These are phyloP conservation scores for Eptesicus fuscus DNA, from an alignment of 2,113 vertebrate species.

Conservation along the genomic window DNA sequence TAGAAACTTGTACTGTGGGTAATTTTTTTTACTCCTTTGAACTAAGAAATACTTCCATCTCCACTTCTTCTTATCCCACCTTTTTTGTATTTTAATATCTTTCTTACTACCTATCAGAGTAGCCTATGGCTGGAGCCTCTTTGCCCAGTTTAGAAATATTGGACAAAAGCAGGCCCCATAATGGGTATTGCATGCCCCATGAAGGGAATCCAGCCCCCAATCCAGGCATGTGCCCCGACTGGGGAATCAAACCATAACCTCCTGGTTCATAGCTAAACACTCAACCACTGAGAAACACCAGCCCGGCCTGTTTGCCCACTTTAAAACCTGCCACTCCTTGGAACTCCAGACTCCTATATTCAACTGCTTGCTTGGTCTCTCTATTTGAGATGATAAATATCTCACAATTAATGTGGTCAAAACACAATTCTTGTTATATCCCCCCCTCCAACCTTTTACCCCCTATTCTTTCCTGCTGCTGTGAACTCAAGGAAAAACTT, in stretches of 20 bases:
- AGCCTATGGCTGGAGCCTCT: neutral
- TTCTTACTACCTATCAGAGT: neutral
- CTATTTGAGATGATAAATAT: neutral
- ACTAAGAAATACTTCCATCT: neutral
- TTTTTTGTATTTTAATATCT: neutral
- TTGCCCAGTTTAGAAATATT: neutral
- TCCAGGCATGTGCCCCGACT: too few relatives aligned
- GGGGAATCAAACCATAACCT: too few relatives aligned
- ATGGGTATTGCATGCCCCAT: too few relatives aligned
- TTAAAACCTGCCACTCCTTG: neutral
- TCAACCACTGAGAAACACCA: too few relatives aligned
- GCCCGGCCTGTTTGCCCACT: neutral
- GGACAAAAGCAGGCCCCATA: too few relatives aligned
- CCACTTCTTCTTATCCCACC: neutral
- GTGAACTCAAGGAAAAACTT: neutral
- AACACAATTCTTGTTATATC: neutral
- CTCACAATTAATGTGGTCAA: neutral
- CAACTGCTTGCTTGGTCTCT: neutral
- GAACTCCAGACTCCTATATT: neutral
- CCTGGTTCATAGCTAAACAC: too few relatives aligned
- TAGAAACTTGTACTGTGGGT: neutral
- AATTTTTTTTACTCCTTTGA: neutral
- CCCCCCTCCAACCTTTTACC: neutral
- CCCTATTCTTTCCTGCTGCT: neutral
- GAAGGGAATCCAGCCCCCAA: too few relatives aligned